Evolutionary conservation across 2,797 vertebrate species (phyloP).

Genomic region (Philypnodon macrostomus): DNA sequence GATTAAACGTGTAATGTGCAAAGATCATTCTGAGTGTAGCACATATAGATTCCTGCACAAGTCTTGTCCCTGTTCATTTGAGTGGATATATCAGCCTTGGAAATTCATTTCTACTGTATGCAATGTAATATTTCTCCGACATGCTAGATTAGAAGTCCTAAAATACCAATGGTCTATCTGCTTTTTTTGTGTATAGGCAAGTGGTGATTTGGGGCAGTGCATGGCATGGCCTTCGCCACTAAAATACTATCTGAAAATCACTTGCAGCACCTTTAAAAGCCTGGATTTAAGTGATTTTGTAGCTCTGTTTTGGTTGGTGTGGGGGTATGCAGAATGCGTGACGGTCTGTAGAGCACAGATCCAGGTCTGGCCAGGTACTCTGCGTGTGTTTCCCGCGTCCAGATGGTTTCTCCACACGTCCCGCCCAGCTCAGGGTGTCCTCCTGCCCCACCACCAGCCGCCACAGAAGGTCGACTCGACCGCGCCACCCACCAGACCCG

Average conservation of each 20-base stretch:
- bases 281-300: background rate
- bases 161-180: background rate
- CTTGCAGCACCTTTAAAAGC: background rate
- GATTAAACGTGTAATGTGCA: conserved; percentile 54
- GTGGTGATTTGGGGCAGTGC: background rate
- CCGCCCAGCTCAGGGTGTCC: conserved; percentile 72
- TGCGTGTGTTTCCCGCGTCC: conserved; percentile 80
- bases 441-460: conserved; percentile 74
- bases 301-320: conserved; percentile 20
- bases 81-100: background rate
- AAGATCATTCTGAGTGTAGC: too few species aligned
- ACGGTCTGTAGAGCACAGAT: conserved; percentile 59
- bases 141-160: background rate
- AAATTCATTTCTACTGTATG: background rate
- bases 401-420: conserved; percentile 81
- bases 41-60: conserved; percentile 20
- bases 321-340: conserved; percentile 18
- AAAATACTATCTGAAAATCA: too few species aligned
- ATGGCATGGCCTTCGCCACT: too few species aligned
- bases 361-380: conserved; percentile 76
- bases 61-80: background rate
- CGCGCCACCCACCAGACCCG: conserved; percentile 56
- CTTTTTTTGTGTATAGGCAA: background rate
- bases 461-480: conserved; percentile 80
- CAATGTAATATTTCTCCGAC: conserved; percentile 15